Percentiles rank a stretch among this genome's conserved stretches.
phyloP scores from a whole-genome alignment of 2,888 invertebrate genomes.

The Caenorhabditis uteleia region DNA sequence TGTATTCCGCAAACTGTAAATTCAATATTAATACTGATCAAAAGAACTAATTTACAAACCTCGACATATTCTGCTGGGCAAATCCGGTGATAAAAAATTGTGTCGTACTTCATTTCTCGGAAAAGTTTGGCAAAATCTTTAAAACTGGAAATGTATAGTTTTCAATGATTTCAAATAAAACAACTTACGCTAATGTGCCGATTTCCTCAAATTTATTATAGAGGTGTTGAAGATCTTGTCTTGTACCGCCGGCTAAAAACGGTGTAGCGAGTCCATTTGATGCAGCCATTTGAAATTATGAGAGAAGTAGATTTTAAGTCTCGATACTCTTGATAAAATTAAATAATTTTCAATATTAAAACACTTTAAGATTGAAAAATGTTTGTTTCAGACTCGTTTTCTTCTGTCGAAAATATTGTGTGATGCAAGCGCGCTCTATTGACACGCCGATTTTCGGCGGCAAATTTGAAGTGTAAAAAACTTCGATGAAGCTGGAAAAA shows the following conservation, averaged over 20 bases:
- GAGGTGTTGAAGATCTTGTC: constrained; percentile 29
- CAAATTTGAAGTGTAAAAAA: too few relatives aligned
- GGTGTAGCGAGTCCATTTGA: constrained; percentile 3
- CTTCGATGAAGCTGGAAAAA: too few relatives aligned
- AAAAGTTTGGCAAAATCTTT: constrained; percentile 36
- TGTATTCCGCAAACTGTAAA: constrained; percentile 48
- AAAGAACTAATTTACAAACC: constrained; percentile 9
- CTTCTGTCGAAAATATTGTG: too few relatives aligned
- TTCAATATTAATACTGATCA: background rate
- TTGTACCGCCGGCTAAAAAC: constrained; percentile 26
- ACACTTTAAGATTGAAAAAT: too few relatives aligned
- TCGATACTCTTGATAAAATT: too few relatives aligned
- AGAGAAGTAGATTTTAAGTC: background rate
- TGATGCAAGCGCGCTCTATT: too few relatives aligned
- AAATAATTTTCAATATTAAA: too few relatives aligned
- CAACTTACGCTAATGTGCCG: constrained; percentile 15
- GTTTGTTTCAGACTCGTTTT: too few relatives aligned
- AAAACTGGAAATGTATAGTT: constrained; percentile 17
- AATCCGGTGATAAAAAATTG: constrained; percentile 38
- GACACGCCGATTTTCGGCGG: too few relatives aligned
- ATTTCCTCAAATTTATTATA: constrained; percentile 19
- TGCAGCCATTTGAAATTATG: constrained; percentile 9
- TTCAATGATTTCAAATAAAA: background rate
- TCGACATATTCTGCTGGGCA: constrained; percentile 44
- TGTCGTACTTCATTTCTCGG: constrained; percentile 27